These are phyloP conservation scores for Musca vetustissima DNA, from an alignment of 1,140 invertebrate genomes.

Conservation along the genomic window DNA sequence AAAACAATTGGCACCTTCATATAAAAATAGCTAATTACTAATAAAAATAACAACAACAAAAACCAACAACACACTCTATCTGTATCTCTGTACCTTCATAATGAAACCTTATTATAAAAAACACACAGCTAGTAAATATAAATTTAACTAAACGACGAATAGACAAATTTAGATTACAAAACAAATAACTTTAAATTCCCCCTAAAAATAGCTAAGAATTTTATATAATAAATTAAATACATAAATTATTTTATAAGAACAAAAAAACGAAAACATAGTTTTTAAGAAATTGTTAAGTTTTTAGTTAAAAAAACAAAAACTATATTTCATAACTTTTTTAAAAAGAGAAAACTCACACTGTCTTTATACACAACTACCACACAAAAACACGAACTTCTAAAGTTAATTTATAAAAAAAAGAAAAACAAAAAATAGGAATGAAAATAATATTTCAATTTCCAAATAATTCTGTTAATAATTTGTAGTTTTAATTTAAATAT, in stretches of 20 bases:
- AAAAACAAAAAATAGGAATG: not conserved
- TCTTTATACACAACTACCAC: not conserved
- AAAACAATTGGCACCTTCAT: not conserved
- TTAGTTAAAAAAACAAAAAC: not conserved
- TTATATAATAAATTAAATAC: not conserved
- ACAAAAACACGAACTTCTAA: slow-evolving; percentile 9
- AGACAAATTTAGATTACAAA: not conserved
- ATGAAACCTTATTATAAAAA: not conserved
- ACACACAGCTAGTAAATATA: not conserved
- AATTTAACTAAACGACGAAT: not conserved
- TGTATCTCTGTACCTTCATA: slow-evolving; percentile 25
- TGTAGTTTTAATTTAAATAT: not conserved
- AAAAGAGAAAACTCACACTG: no score
- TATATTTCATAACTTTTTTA: slow-evolving; percentile 1
- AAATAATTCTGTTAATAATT: no score
- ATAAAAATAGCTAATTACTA: not conserved
- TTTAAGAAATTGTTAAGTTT: slow-evolving; percentile 20
- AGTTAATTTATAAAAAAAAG: not conserved
- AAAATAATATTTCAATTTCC: not conserved
- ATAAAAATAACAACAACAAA: not conserved
- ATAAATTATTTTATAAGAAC: not conserved
- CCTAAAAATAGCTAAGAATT: not conserved
- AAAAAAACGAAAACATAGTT: not conserved
- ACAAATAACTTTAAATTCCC: not conserved
- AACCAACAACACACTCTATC: slow-evolving; percentile 19